Evolutionary conservation across 2,888 invertebrate genomes (phyloP).

Genomic region (Plusia festucae): DNA sequence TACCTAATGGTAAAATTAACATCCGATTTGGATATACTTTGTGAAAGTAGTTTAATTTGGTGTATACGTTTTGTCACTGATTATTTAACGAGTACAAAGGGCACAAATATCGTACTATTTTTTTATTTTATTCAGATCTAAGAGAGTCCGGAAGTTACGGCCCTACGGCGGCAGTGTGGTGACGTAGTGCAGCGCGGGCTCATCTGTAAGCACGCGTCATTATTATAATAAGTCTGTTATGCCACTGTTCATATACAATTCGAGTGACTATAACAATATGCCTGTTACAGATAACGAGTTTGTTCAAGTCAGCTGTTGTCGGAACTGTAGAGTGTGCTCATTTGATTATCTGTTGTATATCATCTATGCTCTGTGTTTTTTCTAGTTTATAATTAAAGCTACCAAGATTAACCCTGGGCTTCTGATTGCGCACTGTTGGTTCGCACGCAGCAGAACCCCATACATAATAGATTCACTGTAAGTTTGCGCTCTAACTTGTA

Average conservation of each 20-base stretch:
- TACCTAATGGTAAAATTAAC: too few relatives aligned
- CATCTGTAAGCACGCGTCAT: slow-evolving; percentile 8
- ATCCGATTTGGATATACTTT: too few relatives aligned
- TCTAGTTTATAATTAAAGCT: too few relatives aligned
- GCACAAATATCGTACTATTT: neutral
- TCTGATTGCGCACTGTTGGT: too few relatives aligned
- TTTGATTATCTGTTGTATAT: too few relatives aligned
- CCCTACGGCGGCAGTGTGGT: neutral
- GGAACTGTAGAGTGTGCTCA: too few relatives aligned
- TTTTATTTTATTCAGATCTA: neutral
- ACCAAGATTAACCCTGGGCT: too few relatives aligned
- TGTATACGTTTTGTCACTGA: neutral
- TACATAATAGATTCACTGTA: too few relatives aligned
- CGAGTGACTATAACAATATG: slow-evolving; percentile 5
- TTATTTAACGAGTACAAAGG: neutral
- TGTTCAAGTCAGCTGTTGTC: neutral
- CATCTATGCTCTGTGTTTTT: too few relatives aligned
- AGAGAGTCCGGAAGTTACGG: neutral
- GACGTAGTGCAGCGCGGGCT: neutral
- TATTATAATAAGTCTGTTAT: slow-evolving; percentile 14
- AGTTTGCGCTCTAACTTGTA: too few relatives aligned
- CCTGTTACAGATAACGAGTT: neutral
- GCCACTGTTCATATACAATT: neutral
- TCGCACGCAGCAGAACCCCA: too few relatives aligned
- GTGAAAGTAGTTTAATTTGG: too few relatives aligned